Evolutionary conservation across 2,113 vertebrate genomes (phyloP), one percentile per base, ranked within the genome.

Genomic region (Cyanoramphus novaezelandiae): DNA sequence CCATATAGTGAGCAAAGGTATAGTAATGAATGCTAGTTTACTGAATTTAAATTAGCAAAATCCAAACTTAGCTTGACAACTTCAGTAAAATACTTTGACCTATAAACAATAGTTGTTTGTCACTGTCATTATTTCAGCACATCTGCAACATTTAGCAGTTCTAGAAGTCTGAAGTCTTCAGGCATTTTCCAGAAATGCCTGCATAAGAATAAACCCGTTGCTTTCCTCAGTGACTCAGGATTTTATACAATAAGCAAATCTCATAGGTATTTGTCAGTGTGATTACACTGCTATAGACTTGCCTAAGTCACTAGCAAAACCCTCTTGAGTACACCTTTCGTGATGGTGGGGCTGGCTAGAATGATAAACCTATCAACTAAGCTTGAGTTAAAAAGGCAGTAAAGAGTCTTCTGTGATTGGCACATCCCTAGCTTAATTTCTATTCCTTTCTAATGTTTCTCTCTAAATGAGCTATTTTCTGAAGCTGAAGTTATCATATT

Each of bases 31-130:
- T 49, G n/a, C 29, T 82, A 43, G 43, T 57, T 86, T 86, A 39
- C 39, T 79, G 62, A 72, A 76, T 91, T 76, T 69, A 91, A 92
- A 94, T 88, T 59, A 77, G 57, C 14, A 57, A 82, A 95, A 81
- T 59, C 24, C 50, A 79, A 92, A 47, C 44, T 70, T 52, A 35
- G 28, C 33, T 52, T 46, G 81, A 69, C 75, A 93, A 57, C 33
- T 77, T 90, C 3, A 74, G 50, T 65, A 49, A 93, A 72, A 59
- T 78, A 17, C n/a, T 82, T 93, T 59, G 76, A 84, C 63, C 31
- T 82, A 44, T 65, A 91, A 94, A 90, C 75, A 64, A 4, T 21
- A 24, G 28, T 20, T 81, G 77, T 74, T 92, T 95, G 78, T 78
- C 44, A 43, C 71, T 86, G 63, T 86, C 68, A 18, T 47, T 70